Base-by-base conservation (phyloP, 1,140 invertebrate species). In the Formica exsecta region DNA sequence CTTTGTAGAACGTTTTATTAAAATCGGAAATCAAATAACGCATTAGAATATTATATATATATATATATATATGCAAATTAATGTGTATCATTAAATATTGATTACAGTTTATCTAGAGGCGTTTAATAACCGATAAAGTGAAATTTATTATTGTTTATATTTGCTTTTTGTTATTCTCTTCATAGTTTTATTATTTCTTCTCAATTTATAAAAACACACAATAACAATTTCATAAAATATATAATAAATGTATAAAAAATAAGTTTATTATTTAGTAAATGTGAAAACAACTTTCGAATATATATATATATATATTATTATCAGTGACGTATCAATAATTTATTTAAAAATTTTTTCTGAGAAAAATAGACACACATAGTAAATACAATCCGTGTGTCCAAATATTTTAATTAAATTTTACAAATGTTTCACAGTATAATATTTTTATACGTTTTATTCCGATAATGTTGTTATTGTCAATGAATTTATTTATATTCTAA, bases 1-100 rank as follows among this genome's bases (percentile, higher is more conserved):
- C n/a, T 41, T 19, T 71, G 44, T 57, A 70, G 57, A 36, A 16
- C 65, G 22, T 57, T 80, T 71, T 71, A 81, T 71, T 57, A 73
- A 79, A 65, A 65, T 65, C 22, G 11, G 2, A 54, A 59, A 68
- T 29, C 62, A 32, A 16, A 44, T 59, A 54, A 25, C 13, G 32
- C 25, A 44, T 29, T 64, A 13, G 41, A 9, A 68, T 57, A n/a
- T 38, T n/a, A 51, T 38, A 57, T 48, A 44, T 44, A 44, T n/a
- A 44, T 48, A 41, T 41, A 41, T 41, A 44, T 19, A 54, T 57
- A 3, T 5, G 9, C 6, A 8, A 29, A 38, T 68, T 22, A 36
- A 57, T 51, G 32, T 2, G 1, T 6, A 19, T 8, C 29, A 13
- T 54, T 25, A 38, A 29, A 16, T 79, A 51, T 9, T 36, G 32